phyloP scores from a whole-genome alignment of 2,888 invertebrate species.

The Acrobasis consociella region DNA sequence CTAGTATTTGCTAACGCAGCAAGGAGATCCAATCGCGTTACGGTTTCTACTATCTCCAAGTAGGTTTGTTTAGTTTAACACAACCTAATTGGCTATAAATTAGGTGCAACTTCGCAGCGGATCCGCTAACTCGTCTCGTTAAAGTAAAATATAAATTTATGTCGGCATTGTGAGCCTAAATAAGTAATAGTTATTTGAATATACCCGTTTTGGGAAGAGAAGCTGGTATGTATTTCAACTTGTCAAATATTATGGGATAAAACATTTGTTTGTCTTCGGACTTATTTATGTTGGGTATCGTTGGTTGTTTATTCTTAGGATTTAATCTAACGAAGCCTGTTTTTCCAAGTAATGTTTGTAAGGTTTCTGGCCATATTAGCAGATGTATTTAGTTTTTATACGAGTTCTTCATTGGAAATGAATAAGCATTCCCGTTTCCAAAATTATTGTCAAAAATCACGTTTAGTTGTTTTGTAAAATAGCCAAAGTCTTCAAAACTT shows the following conservation, averaged over 20 bases:
- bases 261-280: not conserved
- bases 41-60: slow-evolving; percentile 69
- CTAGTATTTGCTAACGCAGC: slow-evolving; percentile 1
- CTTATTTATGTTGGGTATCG: not conserved
- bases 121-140: slow-evolving; percentile 57
- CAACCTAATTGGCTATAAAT: slow-evolving; percentile 81
- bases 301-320: not conserved
- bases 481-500: too few species aligned
- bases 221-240: slow-evolving; percentile 7
- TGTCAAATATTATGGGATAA: slow-evolving; percentile 13
- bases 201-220: slow-evolving; percentile 10
- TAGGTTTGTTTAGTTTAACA: slow-evolving; percentile 77
- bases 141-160: slow-evolving; percentile 54
- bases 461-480: too few species aligned
- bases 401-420: too few species aligned
- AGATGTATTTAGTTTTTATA: too few species aligned
- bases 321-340: not conserved
- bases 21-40: slow-evolving; percentile 52
- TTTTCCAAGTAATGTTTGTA: not conserved
- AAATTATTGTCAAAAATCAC: too few species aligned
- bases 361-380: not conserved
- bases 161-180: slow-evolving; percentile 35
- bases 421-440: too few species aligned
- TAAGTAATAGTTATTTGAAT: slow-evolving; percentile 21
- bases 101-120: slow-evolving; percentile 56